Percentiles rank a stretch among this genome's conserved stretches.
phyloP scores from a whole-genome alignment of 2,797 vertebrate species.

The Cuculus canorus region DNA sequence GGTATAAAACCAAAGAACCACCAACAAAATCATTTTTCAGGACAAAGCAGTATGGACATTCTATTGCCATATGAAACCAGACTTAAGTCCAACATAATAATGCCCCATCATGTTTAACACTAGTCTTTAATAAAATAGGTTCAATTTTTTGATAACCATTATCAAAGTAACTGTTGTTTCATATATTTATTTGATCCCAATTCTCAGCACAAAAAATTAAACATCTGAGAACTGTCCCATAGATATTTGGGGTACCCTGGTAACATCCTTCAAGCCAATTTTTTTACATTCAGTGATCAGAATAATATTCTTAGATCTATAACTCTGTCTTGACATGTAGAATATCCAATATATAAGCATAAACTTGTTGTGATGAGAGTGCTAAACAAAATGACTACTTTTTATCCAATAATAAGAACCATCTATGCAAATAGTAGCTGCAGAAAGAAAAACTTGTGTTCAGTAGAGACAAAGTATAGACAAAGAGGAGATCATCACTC shows the following conservation, averaged over 20 bases:
- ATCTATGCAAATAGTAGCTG: background rate
- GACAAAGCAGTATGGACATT: background rate
- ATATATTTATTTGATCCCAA: background rate
- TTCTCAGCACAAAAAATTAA: background rate
- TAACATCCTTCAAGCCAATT: background rate
- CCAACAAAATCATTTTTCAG: background rate
- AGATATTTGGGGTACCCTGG: background rate
- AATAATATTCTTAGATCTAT: background rate
- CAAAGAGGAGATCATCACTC: background rate
- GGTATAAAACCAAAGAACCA: rapidly evolving
- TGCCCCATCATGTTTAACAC: background rate
- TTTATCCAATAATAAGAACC: background rate
- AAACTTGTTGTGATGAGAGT: background rate
- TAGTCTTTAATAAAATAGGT: background rate
- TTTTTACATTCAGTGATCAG: background rate
- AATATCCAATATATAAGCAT: background rate
- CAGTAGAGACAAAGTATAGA: background rate
- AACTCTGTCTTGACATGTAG: background rate
- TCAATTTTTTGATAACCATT: background rate
- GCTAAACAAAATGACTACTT: background rate
- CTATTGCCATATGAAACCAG: background rate
- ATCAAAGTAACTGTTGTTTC: background rate
- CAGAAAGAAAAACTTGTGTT: background rate
- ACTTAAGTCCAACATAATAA: background rate
- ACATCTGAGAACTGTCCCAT: background rate